Conservation (phyloP, 2,888 invertebrate species). For the Neuroscelio doddi region DNA sequence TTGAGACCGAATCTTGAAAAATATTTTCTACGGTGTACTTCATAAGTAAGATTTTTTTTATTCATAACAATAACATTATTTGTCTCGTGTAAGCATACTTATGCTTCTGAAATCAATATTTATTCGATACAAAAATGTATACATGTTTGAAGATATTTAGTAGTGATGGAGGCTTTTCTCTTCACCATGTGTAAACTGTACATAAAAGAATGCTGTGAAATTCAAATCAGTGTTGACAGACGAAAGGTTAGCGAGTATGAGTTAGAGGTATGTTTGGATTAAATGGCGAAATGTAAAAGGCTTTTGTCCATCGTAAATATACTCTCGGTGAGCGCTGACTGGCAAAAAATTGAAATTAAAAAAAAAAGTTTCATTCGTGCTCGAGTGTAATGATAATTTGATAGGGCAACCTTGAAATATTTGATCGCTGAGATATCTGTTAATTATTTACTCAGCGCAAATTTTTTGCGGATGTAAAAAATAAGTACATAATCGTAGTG, state of each 20-base stretch:
- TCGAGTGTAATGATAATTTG: conserved; percentile 6
- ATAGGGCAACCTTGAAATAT: background rate
- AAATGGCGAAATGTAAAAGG: conserved; percentile 16
- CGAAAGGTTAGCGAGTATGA: conserved; percentile 8
- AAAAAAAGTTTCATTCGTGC: background rate
- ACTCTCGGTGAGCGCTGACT: conserved; percentile 4
- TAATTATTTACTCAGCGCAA: conserved; percentile 1
- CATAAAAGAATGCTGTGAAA: conserved; percentile 27
- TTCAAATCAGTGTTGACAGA: conserved; percentile 45
- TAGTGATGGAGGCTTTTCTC: conserved; percentile 9
- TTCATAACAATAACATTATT: conserved; percentile 36
- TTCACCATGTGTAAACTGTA: conserved; percentile 28
- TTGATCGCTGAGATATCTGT: background rate
- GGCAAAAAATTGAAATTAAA: conserved; percentile 5
- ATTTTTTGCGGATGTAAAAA: too few relatives aligned
- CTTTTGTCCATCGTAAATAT: background rate
- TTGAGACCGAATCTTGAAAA: too few relatives aligned
- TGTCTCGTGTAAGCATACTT: conserved; percentile 29
- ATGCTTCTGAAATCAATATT: conserved; percentile 42
- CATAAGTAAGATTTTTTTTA: too few relatives aligned
- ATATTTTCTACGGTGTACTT: too few relatives aligned
- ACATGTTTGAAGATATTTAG: conserved; percentile 3
- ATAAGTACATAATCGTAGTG: too few relatives aligned
- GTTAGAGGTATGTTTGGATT: conserved; percentile 24
- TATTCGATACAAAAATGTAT: conserved; percentile 28